phyloP scores from a whole-genome alignment of 2,113 vertebrate genomes.

The Columbina picui region DNA sequence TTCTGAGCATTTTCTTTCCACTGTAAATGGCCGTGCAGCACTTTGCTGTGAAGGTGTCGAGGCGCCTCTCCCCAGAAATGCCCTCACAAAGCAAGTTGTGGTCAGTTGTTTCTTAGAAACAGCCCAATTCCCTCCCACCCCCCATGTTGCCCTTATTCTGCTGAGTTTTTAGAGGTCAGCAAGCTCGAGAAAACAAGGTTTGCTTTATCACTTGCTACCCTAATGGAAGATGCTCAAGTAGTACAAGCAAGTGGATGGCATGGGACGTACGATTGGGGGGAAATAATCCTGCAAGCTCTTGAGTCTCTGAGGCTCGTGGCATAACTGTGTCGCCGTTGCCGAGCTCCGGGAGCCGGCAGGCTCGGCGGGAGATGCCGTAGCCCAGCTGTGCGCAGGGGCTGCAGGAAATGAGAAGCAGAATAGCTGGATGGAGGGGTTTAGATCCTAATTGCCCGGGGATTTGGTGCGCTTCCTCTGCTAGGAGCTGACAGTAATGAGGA shows the following conservation, averaged over 20 bases:
- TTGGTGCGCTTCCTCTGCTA: constrained; percentile 14
- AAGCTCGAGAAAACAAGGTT: not conserved
- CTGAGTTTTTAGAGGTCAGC: not conserved
- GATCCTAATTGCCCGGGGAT: not conserved
- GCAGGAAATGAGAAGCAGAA: constrained; percentile 48
- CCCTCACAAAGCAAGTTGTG: rapidly evolving
- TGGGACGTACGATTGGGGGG: not conserved
- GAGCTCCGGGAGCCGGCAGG: not conserved
- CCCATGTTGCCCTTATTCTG: rapidly evolving
- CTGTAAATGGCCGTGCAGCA: not conserved
- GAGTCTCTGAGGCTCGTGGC: not conserved
- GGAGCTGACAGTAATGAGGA: constrained; percentile 1
- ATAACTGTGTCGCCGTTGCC: not conserved
- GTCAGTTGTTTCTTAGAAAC: not conserved
- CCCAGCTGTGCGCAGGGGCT: constrained; percentile 13
- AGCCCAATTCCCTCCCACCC: rapidly evolving
- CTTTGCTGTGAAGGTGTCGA: rapidly evolving
- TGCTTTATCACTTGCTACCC: not conserved
- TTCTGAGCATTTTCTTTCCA: not conserved
- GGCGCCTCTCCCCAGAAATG: not conserved
- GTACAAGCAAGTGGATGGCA: rapidly evolving
- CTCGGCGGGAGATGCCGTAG: not conserved
- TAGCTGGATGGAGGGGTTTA: constrained; percentile 1
- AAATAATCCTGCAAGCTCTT: not conserved
- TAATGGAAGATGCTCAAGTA: not conserved